Evolutionary conservation across 2,888 invertebrate genomes (phyloP).

Genomic region (Halictus ligatus): DNA sequence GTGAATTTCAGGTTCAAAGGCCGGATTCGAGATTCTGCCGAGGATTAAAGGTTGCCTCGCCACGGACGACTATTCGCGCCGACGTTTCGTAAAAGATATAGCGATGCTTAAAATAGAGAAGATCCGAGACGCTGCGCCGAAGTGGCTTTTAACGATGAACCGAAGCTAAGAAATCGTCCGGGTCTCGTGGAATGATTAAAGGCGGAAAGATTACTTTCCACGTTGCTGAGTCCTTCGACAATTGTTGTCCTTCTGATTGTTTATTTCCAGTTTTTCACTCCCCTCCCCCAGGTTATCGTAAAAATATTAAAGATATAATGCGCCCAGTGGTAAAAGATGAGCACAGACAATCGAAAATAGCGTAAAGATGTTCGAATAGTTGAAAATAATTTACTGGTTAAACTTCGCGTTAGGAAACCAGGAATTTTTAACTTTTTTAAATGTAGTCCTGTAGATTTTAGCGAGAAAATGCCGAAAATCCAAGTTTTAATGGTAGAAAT

Average conservation of each 20-base stretch:
- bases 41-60: slow-evolving; percentile 71
- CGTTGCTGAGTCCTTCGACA: neutral
- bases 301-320: too few species aligned
- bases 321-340: too few species aligned
- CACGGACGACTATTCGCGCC: slow-evolving; percentile 58
- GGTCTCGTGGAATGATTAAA: slow-evolving; percentile 49
- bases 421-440: too few species aligned
- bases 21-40: slow-evolving; percentile 54
- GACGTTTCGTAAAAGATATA: slow-evolving; percentile 70
- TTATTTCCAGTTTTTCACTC: neutral
- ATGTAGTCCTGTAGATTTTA: too few species aligned
- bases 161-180: slow-evolving; percentile 42
- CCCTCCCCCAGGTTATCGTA: neutral
- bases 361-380: too few species aligned
- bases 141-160: slow-evolving; percentile 55
- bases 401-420: too few species aligned
- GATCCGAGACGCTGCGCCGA: slow-evolving; percentile 51
- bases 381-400: too few species aligned
- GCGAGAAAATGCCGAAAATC: too few species aligned
- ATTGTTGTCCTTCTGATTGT: neutral
- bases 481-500: too few species aligned
- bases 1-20: slow-evolving; percentile 67
- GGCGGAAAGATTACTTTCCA: neutral
- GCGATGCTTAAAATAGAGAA: slow-evolving; percentile 74
- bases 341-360: too few species aligned